These are phyloP conservation scores for Nebria salina DNA, from an alignment of 2,888 invertebrate species.

Conservation along the genomic window DNA sequence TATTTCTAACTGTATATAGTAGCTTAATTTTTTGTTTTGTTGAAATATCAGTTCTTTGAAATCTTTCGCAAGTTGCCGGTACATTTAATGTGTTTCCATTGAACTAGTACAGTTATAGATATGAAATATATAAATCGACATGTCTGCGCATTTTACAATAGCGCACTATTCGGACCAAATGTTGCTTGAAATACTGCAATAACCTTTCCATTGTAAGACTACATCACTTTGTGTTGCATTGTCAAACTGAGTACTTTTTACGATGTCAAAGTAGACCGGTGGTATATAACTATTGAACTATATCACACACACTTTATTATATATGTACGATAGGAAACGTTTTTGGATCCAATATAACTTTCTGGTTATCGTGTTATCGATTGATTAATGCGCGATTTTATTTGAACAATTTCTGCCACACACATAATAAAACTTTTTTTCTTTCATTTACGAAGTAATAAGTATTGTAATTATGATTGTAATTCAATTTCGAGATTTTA, in stretches of 20 bases:
- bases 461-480: too few species aligned
- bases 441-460: too few species aligned
- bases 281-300: too few species aligned
- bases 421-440: too few species aligned
- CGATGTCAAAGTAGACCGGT: neutral
- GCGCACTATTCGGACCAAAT: slow-evolving; percentile 6
- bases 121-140: neutral
- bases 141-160: neutral
- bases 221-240: neutral
- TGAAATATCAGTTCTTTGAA: neutral
- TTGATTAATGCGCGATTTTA: too few species aligned
- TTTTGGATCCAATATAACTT: too few species aligned
- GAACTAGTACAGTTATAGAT: neutral
- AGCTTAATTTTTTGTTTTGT: neutral
- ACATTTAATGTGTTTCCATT: neutral
- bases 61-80: neutral
- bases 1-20: neutral
- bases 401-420: too few species aligned
- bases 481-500: too few species aligned
- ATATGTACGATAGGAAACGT: too few species aligned
- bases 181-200: slow-evolving; percentile 12
- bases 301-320: too few species aligned
- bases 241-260: neutral
- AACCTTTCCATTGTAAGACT: neutral
- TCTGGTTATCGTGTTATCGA: too few species aligned